Percentiles rank a stretch among this genome's conserved stretches.
Evolutionary conservation across 2,113 vertebrate genomes (phyloP).

Genomic region (Brachionichthys hirsutus): DNA sequence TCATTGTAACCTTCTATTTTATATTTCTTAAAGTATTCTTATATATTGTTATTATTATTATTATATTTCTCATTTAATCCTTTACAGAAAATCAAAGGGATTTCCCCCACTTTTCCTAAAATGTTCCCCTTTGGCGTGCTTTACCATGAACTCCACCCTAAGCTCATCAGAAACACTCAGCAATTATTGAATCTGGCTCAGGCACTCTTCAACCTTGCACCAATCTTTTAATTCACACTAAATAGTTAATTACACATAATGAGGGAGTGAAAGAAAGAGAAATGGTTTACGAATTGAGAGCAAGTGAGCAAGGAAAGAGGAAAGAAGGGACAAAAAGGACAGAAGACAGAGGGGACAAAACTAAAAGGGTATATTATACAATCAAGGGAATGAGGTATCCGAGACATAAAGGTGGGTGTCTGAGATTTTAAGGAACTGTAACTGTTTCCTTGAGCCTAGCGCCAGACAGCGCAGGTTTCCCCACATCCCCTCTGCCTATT

Average conservation of each 20-base stretch:
- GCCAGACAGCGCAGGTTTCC: slow-evolving; percentile 55
- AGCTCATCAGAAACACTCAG: slow-evolving; percentile 49
- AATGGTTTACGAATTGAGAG: slow-evolving; percentile 27
- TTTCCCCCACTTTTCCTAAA: too few species aligned
- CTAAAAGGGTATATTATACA: slow-evolving; percentile 3
- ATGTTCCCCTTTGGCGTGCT: too few species aligned
- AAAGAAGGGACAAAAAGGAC: neutral
- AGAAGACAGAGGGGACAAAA: slow-evolving; percentile 1
- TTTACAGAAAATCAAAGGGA: too few species aligned
- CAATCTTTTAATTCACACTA: slow-evolving; percentile 65
- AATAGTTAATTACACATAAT: slow-evolving; percentile 65
- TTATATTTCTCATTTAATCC: too few species aligned
- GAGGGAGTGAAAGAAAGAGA: slow-evolving; percentile 15
- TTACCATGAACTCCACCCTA: too few species aligned
- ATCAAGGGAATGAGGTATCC: neutral
- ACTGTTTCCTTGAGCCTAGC: slow-evolving; percentile 41
- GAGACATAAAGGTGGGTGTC: slow-evolving; percentile 4
- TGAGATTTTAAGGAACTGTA: slow-evolving; percentile 24
- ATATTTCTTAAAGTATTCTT: too few species aligned
- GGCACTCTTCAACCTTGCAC: slow-evolving; percentile 49
- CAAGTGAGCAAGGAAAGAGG: slow-evolving; percentile 3
- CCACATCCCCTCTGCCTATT: slow-evolving; percentile 59
- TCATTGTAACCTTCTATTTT: too few species aligned
- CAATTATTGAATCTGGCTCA: slow-evolving; percentile 32
- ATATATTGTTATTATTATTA: too few species aligned